phyloP scores from a whole-genome alignment of 2,888 invertebrate genomes.

The Pterostichus madidus region DNA sequence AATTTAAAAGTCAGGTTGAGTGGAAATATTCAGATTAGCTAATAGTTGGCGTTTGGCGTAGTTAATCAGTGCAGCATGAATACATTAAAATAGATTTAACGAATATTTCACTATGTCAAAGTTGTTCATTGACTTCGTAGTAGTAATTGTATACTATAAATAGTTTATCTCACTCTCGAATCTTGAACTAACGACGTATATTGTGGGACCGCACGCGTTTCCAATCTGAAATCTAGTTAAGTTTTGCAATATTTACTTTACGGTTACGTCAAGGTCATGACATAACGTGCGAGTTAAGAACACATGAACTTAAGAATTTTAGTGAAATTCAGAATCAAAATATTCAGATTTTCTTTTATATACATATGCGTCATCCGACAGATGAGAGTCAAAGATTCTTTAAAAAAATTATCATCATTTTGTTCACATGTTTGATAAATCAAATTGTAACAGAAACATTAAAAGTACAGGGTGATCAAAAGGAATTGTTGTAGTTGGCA shows the following conservation, averaged over 20 bases:
- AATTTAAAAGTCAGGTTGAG: no score
- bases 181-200: not conserved
- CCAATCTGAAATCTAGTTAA: slow-evolving; percentile 8
- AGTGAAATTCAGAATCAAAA: not conserved
- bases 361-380: not conserved
- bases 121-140: slow-evolving; percentile 1
- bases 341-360: not conserved
- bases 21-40: not conserved
- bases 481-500: no score
- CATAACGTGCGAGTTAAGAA: not conserved
- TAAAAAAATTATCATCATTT: no score
- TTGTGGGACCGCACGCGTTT: not conserved
- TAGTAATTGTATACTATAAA: not conserved
- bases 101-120: slow-evolving; percentile 2
- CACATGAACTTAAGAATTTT: not conserved
- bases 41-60: not conserved
- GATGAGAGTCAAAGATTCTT: not conserved
- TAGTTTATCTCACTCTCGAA: not conserved
- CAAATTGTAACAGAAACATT: no score
- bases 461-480: no score
- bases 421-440: no score
- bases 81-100: not conserved
- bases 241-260: slow-evolving; percentile 45
- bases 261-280: slow-evolving; percentile 36
- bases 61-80: slow-evolving; percentile 3